phyloP scores from a whole-genome alignment of 2,113 vertebrate species.

The Myotis yumanensis region DNA sequence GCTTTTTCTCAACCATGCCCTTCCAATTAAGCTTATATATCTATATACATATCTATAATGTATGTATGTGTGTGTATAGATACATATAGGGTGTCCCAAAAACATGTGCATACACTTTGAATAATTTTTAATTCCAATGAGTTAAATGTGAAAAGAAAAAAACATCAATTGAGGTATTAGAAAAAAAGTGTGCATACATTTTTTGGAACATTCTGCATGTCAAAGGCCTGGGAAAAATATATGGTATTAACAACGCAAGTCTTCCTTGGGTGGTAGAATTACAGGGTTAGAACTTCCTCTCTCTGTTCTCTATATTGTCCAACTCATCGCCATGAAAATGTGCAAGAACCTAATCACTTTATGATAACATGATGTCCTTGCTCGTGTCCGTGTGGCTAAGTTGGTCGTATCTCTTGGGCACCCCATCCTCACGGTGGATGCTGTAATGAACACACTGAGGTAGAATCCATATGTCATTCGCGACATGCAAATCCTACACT shows the following conservation, averaged over 20 bases:
- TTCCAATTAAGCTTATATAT: background rate
- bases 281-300: background rate
- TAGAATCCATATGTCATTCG: background rate
- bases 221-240: rapidly evolving
- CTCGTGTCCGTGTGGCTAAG: rapidly evolving
- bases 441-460: rapidly evolving
- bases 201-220: too few relatives aligned
- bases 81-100: too few relatives aligned
- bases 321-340: background rate
- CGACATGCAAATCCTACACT: background rate
- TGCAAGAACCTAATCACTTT: background rate
- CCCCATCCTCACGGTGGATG: background rate
- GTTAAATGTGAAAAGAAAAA: too few relatives aligned
- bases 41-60: too few relatives aligned
- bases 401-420: rapidly evolving
- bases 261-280: background rate
- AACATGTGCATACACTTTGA: too few relatives aligned
- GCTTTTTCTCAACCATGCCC: background rate
- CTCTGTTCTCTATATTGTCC: background rate
- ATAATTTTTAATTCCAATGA: too few relatives aligned
- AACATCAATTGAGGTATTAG: too few relatives aligned
- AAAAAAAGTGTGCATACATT: too few relatives aligned
- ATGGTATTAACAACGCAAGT: rapidly evolving
- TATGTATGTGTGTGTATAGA: too few relatives aligned
- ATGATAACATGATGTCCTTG: background rate